Evolutionary conservation across 2,113 vertebrate genomes (phyloP).

Genomic region (Sinosuthora webbiana): DNA sequence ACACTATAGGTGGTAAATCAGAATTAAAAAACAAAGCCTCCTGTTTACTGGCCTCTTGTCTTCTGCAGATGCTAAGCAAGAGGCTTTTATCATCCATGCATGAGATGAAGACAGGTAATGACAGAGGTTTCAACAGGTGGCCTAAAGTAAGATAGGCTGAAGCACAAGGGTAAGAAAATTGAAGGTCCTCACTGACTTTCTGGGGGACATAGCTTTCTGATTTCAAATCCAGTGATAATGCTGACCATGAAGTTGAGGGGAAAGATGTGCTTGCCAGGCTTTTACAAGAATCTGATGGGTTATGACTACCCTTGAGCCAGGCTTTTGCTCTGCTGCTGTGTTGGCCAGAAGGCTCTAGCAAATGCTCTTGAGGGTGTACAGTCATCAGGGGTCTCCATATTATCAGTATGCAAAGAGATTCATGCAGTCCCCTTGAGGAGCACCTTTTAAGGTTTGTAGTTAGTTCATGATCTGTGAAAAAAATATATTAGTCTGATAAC

Average conservation of each 20-base stretch:
- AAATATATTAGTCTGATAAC: not conserved
- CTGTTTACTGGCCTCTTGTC: not conserved
- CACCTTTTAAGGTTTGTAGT: not conserved
- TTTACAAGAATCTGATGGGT: not conserved
- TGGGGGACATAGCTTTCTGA: not conserved
- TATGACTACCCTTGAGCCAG: not conserved
- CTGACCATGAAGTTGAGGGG: rapidly evolving
- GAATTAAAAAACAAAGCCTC: not conserved
- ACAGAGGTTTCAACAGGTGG: not conserved
- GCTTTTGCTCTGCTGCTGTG: not conserved
- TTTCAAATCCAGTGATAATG: not conserved
- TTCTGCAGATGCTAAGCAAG: not conserved
- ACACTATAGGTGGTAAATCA: not conserved
- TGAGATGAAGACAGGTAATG: not conserved
- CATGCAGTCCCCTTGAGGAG: not conserved
- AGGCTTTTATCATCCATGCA: not conserved
- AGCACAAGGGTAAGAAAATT: not conserved
- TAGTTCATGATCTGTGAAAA: not conserved
- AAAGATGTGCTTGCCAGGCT: not conserved
- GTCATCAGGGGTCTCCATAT: not conserved
- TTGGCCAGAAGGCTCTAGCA: not conserved
- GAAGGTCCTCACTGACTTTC: not conserved
- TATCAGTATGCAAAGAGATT: not conserved
- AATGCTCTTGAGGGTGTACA: not conserved
- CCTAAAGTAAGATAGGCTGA: not conserved